Base-by-base conservation (phyloP, 2,113 vertebrate genomes). In the Laticauda colubrina region DNA sequence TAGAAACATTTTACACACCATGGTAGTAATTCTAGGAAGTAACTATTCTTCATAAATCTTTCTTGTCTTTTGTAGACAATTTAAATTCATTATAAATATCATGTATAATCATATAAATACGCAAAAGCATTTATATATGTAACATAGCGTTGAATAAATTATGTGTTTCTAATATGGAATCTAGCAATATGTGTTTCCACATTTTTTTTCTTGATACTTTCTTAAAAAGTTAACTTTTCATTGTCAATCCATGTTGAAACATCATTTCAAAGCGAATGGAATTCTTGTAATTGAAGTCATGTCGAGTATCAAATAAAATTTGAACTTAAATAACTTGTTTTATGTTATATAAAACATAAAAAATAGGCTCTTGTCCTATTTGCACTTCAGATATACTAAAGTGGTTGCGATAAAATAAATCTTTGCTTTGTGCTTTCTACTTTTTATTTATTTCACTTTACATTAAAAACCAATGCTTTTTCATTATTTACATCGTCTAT, bases 131-230 rank as follows among this genome's bases (percentile, higher is more conserved):
- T 97, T 97, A 97, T 96, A 96, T 96, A 97, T 94, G 93, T 98
- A 97, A 97, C 98, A 97, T 98, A 99, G 99, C 98, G 98, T 99
- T 92, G 90, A 97, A 95, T 97, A 96, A 96, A 97, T 97, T 98
- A 98, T 98, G 98, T 98, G 98, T 98, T 98, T 98, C 98, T 98
- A 97, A 92, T 95, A 96, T 98, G 95, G 95, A 95, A 92, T 94
- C 94, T 94, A 94, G 96, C 97, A 97, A 5, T 11, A 14, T 11
- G 1, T 57, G 34, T 48, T 11, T 11, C 26, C 24, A 21, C 11
- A 8, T 10, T 1, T 9, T 9, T 9, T 98, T 98, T 98, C 97
- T 98, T 96, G 96, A 97, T 97, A 97, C 98, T 98, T 98, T 98
- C 18, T 43, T 43, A 21, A 98, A 98, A 98, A 96, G 97, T 97